Evolutionary conservation across 37 sponge, comb jelly and placozoan genomes (phyloP).

Genomic region (Eunapius fragilis): DNA sequence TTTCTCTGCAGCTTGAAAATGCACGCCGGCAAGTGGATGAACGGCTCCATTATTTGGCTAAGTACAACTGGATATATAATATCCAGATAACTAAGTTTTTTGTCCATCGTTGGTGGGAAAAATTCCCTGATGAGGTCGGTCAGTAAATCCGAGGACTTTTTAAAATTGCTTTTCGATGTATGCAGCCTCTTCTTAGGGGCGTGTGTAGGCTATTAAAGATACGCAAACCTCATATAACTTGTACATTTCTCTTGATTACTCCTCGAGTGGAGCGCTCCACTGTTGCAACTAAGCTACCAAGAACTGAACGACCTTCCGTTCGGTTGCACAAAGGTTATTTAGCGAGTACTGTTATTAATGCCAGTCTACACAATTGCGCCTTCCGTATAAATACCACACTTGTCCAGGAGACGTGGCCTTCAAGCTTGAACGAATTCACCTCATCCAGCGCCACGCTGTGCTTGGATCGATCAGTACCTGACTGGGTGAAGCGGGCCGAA

Average conservation of each 20-base stretch:
- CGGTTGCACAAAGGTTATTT: conserved; percentile 38
- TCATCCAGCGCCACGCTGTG: conserved; percentile 10
- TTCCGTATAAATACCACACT: too few relatives aligned
- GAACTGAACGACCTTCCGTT: conserved; percentile 37
- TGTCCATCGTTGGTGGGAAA: conserved; percentile 31
- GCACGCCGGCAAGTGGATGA: neutral
- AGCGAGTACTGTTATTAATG: too few relatives aligned
- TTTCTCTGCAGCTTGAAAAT: neutral
- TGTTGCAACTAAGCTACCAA: conserved; percentile 20
- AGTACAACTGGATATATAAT: conserved; percentile 65
- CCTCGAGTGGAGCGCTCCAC: conserved; percentile 35
- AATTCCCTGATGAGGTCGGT: conserved; percentile 55
- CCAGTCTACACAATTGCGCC: too few relatives aligned
- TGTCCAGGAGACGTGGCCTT: conserved; percentile 40
- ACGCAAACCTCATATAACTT: too few relatives aligned
- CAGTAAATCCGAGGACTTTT: too few relatives aligned
- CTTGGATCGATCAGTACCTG: conserved; percentile 3
- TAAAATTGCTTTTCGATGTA: too few relatives aligned
- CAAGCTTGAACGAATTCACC: conserved; percentile 21
- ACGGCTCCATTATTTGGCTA: conserved; percentile 17
- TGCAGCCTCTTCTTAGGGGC: too few relatives aligned
- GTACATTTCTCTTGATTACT: neutral
- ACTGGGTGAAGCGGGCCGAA: neutral
- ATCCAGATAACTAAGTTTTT: conserved; percentile 62
- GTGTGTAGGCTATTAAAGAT: too few relatives aligned